Base-by-base conservation (phyloP, 1,140 invertebrate species). In the Pentalonia nigronervosa region DNA sequence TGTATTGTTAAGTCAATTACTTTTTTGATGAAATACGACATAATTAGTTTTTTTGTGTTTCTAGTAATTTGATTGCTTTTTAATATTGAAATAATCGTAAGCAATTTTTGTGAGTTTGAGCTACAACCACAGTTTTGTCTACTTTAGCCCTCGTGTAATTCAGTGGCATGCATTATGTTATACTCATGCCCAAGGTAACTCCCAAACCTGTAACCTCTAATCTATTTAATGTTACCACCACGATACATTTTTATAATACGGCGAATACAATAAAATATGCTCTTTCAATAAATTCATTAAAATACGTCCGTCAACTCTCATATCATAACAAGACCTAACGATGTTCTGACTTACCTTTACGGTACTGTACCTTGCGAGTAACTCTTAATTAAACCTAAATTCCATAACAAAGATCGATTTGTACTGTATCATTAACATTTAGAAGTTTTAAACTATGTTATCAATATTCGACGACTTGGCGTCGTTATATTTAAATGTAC, bases 1-100 rank as follows among this genome's bases (percentile, higher is more conserved):
- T 90, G 89, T 67, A 90, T 90, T 60, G 89, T 90, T 90, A 76
- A 92, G 90, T 92, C 90, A 92, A 92, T 92, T 92, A 92, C 45
- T 7, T 83, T 48, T 92, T 92, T 81, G 36, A 92, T 48, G 76
- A 76, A 81, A 83, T 83, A 92, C 67, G 76, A 81, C 67, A 48
- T 45, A 92, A 83, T 14, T 92, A 92, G 90, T 81, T 92, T 34
- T 90, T 92, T 83, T 92, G 67, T 92, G 90, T 92, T 92, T n/a
- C 67, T 92, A 90, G 56, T 90, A 60, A 60, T 90, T 76, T 45
- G 56, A 90, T 76, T 91, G 88, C 88, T 90, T 90, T 60, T 90
- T 45, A 83, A 83, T 83, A 83, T 23, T 76, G 17, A 76, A 76
- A n/a, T 76, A 76, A 76, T 76, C 60, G 21, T 76, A 76, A 76